phyloP scores from a whole-genome alignment of 2,888 invertebrate genomes.

The Cataglyphis albicans region DNA sequence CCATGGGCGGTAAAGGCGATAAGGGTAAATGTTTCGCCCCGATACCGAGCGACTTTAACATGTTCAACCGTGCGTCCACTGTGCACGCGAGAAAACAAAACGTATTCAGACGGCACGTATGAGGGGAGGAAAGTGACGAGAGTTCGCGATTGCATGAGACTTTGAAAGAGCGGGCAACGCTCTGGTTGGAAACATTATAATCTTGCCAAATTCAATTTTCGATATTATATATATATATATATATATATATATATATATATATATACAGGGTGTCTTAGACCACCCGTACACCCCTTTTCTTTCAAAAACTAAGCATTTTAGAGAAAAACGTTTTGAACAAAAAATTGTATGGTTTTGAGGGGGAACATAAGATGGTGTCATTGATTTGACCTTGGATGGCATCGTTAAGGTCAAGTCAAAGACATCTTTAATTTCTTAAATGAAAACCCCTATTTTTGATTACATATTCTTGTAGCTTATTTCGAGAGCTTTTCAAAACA shows the following conservation, averaged over 20 bases:
- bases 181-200: neutral
- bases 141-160: neutral
- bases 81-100: conserved; percentile 70
- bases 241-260: neutral
- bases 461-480: no score
- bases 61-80: conserved; percentile 81
- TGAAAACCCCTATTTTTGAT: no score
- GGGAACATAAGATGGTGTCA: no score
- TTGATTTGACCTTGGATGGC: no score
- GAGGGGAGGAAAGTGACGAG: neutral
- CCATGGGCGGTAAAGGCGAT: conserved; percentile 77
- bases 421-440: no score
- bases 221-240: neutral
- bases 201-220: conserved; percentile 12
- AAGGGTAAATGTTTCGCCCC: conserved; percentile 76
- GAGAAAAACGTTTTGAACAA: no score
- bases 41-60: conserved; percentile 80
- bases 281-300: no score
- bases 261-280: neutral
- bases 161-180: neutral
- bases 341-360: no score
- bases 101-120: conserved; percentile 44
- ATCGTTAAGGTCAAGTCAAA: no score
- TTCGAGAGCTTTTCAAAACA: no score
- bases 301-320: no score